Conservation (phyloP, 2,888 invertebrate genomes). For the Tethea ocularis region DNA sequence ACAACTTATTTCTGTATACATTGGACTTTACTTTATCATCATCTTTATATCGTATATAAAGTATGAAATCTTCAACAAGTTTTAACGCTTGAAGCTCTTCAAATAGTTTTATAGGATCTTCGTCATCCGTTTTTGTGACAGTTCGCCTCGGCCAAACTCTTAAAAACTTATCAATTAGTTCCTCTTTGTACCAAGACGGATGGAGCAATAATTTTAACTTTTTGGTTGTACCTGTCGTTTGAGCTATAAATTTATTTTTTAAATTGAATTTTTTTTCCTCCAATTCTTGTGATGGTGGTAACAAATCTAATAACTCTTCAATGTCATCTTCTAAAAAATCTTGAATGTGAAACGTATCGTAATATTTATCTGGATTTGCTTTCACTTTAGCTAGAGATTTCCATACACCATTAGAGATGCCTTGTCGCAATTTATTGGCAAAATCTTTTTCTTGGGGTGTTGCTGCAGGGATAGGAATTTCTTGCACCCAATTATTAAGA, state of each 20-base stretch:
- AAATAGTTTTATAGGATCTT: conserved; percentile 31
- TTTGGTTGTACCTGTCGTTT: conserved; percentile 46
- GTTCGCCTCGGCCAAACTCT: conserved; percentile 35
- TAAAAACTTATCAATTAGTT: conserved; percentile 48
- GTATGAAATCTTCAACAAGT: conserved; percentile 56
- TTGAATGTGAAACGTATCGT: conserved; percentile 55
- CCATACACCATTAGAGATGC: conserved; percentile 57
- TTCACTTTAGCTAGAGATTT: conserved; percentile 56
- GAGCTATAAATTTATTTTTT: conserved; percentile 56
- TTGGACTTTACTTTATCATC: conserved; percentile 50
- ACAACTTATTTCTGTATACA: conserved; percentile 52
- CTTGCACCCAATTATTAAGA: conserved; percentile 52
- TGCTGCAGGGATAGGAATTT: conserved; percentile 46
- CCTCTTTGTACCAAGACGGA: conserved; percentile 49
- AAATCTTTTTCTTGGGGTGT: conserved; percentile 34
- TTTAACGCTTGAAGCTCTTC: conserved; percentile 52
- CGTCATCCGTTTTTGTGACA: conserved; percentile 18
- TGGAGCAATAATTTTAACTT: conserved; percentile 31
- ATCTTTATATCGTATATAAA: conserved; percentile 47
- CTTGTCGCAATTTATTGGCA: conserved; percentile 46
- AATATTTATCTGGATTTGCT: conserved; percentile 45
- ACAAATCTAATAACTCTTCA: conserved; percentile 50
- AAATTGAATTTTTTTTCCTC: conserved; percentile 38
- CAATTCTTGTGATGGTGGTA: conserved; percentile 56
- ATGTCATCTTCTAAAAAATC: conserved; percentile 63